phyloP scores from a whole-genome alignment of 2,888 invertebrate species.

The Clitarchus hookeri region DNA sequence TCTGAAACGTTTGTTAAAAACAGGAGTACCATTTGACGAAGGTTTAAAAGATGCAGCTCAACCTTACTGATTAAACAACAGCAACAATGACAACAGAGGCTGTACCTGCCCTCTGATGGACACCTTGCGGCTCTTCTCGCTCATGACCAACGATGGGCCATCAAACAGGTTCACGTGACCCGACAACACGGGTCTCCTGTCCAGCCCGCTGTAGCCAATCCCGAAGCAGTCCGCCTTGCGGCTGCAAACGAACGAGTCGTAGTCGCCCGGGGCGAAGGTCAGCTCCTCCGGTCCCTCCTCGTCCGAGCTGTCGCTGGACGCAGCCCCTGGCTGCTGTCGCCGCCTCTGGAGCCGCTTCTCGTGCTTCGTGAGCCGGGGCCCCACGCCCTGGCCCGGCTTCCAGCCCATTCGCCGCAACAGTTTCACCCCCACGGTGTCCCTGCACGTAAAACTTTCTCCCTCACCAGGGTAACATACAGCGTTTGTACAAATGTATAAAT shows the following conservation, averaged over 20 bases:
- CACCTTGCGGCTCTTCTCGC: slow-evolving; percentile 65
- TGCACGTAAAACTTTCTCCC: slow-evolving; percentile 49
- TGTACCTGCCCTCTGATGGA: slow-evolving; percentile 56
- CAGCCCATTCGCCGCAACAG: slow-evolving; percentile 91
- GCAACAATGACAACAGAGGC: background rate
- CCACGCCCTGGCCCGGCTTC: slow-evolving; percentile 82
- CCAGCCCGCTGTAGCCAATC: slow-evolving; percentile 75
- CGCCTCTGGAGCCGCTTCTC: slow-evolving; percentile 50
- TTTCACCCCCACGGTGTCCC: slow-evolving; percentile 85
- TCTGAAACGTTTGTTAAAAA: too few species aligned
- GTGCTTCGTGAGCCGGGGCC: slow-evolving; percentile 60
- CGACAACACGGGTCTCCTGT: slow-evolving; percentile 65
- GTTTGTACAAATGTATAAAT: too few species aligned
- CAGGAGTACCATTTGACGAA: too few species aligned
- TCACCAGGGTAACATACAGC: too few species aligned
- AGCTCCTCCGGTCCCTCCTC: slow-evolving; percentile 58
- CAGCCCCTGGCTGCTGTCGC: slow-evolving; percentile 46
- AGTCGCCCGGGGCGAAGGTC: slow-evolving; percentile 80
- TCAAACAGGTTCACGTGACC: slow-evolving; percentile 57
- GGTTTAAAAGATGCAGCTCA: too few species aligned
- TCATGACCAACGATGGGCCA: slow-evolving; percentile 57
- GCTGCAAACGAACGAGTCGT: slow-evolving; percentile 69
- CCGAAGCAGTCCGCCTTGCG: slow-evolving; percentile 85
- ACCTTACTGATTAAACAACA: too few species aligned
- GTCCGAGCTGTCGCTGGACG: slow-evolving; percentile 44